Evolutionary conservation across 2,113 vertebrate genomes (phyloP).

Genomic region (Onychorhynchus coronatus): DNA sequence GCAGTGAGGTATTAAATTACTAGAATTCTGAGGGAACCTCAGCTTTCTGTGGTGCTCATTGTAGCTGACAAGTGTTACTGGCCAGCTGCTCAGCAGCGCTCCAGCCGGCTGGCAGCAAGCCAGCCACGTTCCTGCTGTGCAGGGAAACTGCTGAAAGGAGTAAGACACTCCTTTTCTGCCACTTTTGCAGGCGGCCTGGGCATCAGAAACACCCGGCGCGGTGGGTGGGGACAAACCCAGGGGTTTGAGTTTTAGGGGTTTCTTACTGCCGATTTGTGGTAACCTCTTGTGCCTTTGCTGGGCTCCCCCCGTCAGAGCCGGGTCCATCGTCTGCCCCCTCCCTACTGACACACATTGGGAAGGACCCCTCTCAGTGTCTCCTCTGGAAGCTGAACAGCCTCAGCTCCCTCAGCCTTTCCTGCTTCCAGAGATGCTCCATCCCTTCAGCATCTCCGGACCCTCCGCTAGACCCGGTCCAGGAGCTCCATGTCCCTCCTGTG

Average conservation of each 20-base stretch:
- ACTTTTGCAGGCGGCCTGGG: neutral
- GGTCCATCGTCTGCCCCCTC: neutral
- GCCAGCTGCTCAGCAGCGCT: neutral
- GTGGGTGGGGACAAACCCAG: neutral
- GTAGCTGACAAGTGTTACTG: neutral
- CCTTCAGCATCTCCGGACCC: accelerated
- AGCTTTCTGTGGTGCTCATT: neutral
- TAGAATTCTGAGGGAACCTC: neutral
- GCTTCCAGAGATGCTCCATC: too few relatives aligned
- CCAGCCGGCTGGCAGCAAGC: neutral
- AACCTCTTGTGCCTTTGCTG: neutral
- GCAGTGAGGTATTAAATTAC: neutral
- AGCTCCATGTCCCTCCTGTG: neutral
- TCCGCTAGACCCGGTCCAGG: accelerated
- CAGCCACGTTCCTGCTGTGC: neutral
- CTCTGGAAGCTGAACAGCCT: neutral
- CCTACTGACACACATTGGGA: neutral
- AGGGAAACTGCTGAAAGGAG: neutral
- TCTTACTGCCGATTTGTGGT: too few relatives aligned
- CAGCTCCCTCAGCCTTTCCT: neutral
- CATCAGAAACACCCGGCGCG: accelerated
- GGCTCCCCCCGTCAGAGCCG: neutral
- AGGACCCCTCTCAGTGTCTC: neutral
- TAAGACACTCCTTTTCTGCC: neutral
- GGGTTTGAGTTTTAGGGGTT: neutral